Conservation (phyloP, 2,888 invertebrate genomes). For the Trichogramma dendrolimi region DNA sequence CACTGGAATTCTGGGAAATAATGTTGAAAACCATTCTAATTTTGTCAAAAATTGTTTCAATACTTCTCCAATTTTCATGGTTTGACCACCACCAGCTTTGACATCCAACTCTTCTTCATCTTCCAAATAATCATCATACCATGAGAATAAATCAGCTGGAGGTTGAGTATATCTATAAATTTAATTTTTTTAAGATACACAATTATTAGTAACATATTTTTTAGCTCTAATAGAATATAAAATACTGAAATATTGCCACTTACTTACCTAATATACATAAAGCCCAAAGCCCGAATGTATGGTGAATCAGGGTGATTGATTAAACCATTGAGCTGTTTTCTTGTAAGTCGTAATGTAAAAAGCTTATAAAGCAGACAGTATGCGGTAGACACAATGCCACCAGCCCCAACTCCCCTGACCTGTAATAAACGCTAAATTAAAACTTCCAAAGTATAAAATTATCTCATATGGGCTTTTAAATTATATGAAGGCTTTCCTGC, state of each 20-base stretch:
- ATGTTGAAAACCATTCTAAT: constrained; percentile 97
- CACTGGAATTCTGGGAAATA: constrained; percentile 97
- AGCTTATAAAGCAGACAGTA: constrained; percentile 98
- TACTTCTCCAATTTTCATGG: constrained; percentile 88
- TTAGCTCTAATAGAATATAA: constrained; percentile 3
- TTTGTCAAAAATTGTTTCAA: constrained; percentile 89
- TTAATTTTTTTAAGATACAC: background rate
- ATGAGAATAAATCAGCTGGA: constrained; percentile 90
- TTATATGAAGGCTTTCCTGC: constrained; percentile 39
- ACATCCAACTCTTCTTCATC: constrained; percentile 97
- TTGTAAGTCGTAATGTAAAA: constrained; percentile 91
- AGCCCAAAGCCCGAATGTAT: constrained; percentile 92
- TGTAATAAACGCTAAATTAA: constrained; percentile 52
- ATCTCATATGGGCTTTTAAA: constrained; percentile 35
- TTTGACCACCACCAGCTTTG: constrained; percentile 94
- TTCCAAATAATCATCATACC: constrained; percentile 94
- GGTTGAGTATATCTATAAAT: constrained; percentile 93
- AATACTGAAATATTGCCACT: background rate
- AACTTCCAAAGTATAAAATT: constrained; percentile 31
- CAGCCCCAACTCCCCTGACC: constrained; percentile 98
- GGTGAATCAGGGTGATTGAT: constrained; percentile 94
- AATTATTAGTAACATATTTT: background rate
- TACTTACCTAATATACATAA: constrained; percentile 68
- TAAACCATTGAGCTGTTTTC: constrained; percentile 94
- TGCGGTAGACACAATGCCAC: constrained; percentile 99